A percentile compares a stretch with the other conserved stretches of the same genome.
Conservation (phyloP, 1,140 invertebrate genomes). For the Euura saliciscinereae region DNA sequence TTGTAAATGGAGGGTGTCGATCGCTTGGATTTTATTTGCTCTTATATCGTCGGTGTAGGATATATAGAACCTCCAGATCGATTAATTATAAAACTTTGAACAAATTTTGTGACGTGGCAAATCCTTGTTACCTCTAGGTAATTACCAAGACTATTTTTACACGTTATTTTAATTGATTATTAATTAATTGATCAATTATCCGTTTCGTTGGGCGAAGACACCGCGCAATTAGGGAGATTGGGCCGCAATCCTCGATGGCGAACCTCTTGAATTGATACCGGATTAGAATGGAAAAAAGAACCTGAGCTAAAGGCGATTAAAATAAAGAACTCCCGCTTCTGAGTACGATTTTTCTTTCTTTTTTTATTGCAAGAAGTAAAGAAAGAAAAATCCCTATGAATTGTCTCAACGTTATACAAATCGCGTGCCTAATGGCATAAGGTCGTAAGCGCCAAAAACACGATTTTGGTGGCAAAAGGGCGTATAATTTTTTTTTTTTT, state of each 20-base stretch:
- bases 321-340: background rate
- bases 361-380: too few relatives aligned
- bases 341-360: conserved; percentile 15
- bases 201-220: background rate
- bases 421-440: too few relatives aligned
- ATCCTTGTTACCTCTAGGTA: background rate
- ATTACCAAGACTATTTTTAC: background rate
- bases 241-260: conserved; percentile 1
- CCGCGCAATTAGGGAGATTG: conserved; percentile 1
- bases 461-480: too few relatives aligned
- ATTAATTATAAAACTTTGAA: too few relatives aligned
- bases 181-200: background rate
- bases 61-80: too few relatives aligned
- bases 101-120: too few relatives aligned
- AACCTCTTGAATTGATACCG: background rate
- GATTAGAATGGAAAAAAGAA: background rate
- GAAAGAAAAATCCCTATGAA: too few relatives aligned
- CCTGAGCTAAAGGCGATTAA: background rate
- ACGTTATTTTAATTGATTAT: background rate
- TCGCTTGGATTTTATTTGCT: background rate
- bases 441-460: too few relatives aligned
- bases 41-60: background rate
- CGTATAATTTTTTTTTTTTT: too few relatives aligned
- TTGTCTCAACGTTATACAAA: too few relatives aligned
- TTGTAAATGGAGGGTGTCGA: background rate